Evolutionary conservation across 64 coral and sea anemone species (phyloP), one percentile per base, ranked within the genome.

Genomic region (Stichodactyla helianthus): DNA sequence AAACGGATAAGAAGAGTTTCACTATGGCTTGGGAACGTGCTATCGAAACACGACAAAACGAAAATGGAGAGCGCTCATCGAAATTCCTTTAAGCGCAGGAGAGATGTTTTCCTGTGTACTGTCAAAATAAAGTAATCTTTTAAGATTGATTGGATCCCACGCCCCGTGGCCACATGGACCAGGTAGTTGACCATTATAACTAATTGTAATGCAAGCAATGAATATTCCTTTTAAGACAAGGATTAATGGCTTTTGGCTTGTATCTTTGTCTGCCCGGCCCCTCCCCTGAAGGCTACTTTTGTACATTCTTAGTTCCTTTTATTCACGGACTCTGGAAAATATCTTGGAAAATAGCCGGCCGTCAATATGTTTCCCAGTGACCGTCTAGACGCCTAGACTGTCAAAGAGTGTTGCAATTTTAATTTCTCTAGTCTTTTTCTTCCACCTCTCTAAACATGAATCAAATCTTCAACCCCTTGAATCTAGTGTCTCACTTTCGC

Each of bases 41-140:
- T 44, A 44, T 44, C 35, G 35, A 44, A 44, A 44, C 35, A 44
- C 35, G 2, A 3, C 35, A 74, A 31, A 74, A 74, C 8, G 25
- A 74, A 74, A 81, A 81, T 51, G 51, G 12, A 5, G 16, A 53
- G 78, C 50, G 26, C 31, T 81, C 52, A 51, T 81, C 15, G 78
- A 81, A 81, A 81, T 81, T 81, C 78, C 52, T 51, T 81, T 51
- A 52, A 81, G 52, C 52, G 50, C 17, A 52, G 78, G 13, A 52
- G 78, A 81, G 6, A 81, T 51, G 52, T 51, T 52, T 52, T 81
- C 50, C 52, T 81, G 78, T 51, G 15, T 81, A 53, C 20, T 81
- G 52, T 81, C 78, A 54, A 81, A 74, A 74, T 31, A 74, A 74
- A 74, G 68, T 74, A 74, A 74, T 74, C 68, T 74, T 74, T 74